A percentile compares a stretch with the other conserved stretches of the same genome.
These are phyloP conservation scores for Ganaspis sp. DNA, from an alignment of 1,140 invertebrate genomes.

Conservation along the genomic window DNA sequence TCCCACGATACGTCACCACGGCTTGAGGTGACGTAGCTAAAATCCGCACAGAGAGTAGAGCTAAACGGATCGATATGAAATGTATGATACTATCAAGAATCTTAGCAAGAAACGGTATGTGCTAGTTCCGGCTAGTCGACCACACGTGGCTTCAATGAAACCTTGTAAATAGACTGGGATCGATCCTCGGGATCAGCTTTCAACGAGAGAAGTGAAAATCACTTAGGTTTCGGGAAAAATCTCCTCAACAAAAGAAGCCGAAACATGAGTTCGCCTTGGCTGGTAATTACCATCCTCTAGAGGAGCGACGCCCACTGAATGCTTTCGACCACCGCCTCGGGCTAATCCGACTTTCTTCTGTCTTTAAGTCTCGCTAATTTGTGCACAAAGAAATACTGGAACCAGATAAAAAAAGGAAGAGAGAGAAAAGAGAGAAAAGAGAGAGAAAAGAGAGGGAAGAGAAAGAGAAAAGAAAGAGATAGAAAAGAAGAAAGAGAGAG, in stretches of 20 bases:
- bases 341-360: conserved; percentile 23
- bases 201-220: not conserved
- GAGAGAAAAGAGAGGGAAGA: no score
- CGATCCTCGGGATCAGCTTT: not conserved
- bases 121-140: not conserved
- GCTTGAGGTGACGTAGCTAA: not conserved
- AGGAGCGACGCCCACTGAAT: conserved; percentile 17
- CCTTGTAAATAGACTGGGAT: not conserved
- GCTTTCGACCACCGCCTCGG: conserved; percentile 16
- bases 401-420: not conserved
- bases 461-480: not conserved
- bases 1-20: not conserved
- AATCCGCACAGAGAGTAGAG: not conserved
- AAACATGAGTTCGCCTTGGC: not conserved
- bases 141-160: not conserved
- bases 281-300: conserved; percentile 10
- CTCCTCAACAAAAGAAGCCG: not conserved
- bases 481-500: no score
- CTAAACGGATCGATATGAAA: not conserved
- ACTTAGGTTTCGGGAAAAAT: not conserved
- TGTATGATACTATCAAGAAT: not conserved
- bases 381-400: conserved; percentile 3
- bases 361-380: conserved; percentile 23
- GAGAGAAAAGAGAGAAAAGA: no score
- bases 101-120: not conserved